Percentiles rank a stretch among this genome's conserved stretches.
Evolutionary conservation across 2,113 vertebrate species (phyloP).

Genomic region (Charadrius vociferus): DNA sequence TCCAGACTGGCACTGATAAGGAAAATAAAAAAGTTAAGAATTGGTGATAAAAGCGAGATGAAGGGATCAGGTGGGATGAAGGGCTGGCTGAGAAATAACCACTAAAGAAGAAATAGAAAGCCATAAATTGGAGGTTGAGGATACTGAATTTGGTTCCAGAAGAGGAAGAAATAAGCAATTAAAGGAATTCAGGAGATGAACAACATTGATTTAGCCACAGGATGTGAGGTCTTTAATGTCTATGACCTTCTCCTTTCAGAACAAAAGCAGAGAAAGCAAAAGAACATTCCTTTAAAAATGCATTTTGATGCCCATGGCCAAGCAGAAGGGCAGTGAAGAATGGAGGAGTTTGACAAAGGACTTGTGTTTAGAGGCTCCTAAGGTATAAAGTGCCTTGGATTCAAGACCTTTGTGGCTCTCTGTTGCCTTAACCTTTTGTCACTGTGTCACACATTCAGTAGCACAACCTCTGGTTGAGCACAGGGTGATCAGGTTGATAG

Average conservation of each 20-base stretch:
- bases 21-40: background rate
- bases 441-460: fast-evolving
- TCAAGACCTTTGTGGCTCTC: background rate
- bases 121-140: background rate
- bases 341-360: background rate
- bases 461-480: background rate
- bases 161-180: conserved; percentile 10
- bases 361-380: background rate
- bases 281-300: background rate
- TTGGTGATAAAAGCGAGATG: background rate
- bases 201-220: background rate
- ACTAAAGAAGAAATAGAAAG: background rate
- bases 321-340: background rate
- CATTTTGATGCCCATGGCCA: background rate
- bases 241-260: background rate
- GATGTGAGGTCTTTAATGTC: background rate
- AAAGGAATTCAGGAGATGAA: background rate
- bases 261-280: background rate
- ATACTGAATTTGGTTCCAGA: background rate
- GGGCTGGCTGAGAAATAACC: background rate
- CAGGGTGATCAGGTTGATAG: fast-evolving
- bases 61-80: background rate
- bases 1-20: background rate
- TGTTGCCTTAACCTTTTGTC: background rate
- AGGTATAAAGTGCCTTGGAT: background rate